Percentiles rank a stretch among this genome's conserved stretches.
Evolutionary conservation across 2,888 invertebrate genomes (phyloP).

Genomic region (Pammene fasciana): DNA sequence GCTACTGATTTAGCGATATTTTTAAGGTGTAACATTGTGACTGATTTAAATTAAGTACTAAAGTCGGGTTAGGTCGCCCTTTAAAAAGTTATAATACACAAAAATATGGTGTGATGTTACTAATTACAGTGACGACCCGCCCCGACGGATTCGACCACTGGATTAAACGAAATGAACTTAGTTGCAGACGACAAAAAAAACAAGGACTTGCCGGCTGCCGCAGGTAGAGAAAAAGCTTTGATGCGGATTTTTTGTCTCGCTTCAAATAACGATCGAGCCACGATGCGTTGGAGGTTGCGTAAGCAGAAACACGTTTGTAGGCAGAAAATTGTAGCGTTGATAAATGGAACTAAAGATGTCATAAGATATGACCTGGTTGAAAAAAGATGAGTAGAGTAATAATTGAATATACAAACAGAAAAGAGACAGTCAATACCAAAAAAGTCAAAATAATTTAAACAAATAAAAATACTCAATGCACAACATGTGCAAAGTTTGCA

Average conservation of each 20-base stretch:
- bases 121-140: constrained; percentile 78
- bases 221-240: constrained; percentile 34
- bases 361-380: background rate
- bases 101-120: constrained; percentile 60
- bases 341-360: background rate
- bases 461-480: background rate
- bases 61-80: constrained; percentile 73
- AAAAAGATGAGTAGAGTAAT: too few species aligned
- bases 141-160: constrained; percentile 76
- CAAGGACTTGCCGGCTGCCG: constrained; percentile 58
- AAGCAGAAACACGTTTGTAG: constrained; percentile 24
- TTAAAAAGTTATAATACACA: constrained; percentile 63
- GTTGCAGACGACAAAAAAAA: constrained; percentile 55
- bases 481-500: background rate
- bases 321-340: too few species aligned
- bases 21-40: constrained; percentile 89
- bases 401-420: too few species aligned
- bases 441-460: background rate
- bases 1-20: constrained; percentile 85
- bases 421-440: background rate
- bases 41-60: constrained; percentile 67
- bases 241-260: constrained; percentile 60
- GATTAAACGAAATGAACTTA: constrained; percentile 51
- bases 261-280: constrained; percentile 50
- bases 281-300: constrained; percentile 21